Conservation (phyloP, 2,113 vertebrate genomes). For the Sander lucioperca region DNA sequence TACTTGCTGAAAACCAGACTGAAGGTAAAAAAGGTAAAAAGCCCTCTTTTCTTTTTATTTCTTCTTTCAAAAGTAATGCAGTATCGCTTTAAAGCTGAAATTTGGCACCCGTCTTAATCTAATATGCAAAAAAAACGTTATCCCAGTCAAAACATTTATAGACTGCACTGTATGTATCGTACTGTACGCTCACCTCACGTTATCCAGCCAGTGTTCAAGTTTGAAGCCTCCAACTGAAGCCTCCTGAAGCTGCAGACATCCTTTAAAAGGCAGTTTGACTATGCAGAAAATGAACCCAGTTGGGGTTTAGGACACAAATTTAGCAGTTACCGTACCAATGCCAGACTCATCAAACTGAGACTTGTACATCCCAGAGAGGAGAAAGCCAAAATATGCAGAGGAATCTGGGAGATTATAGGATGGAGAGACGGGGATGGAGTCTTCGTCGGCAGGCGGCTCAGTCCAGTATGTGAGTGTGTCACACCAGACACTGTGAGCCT, state of each 20-base stretch:
- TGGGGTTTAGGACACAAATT: conserved; percentile 43
- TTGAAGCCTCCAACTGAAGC: conserved; percentile 30
- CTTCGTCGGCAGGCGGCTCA: background rate
- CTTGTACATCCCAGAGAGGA: conserved; percentile 32
- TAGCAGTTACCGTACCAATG: conserved; percentile 31
- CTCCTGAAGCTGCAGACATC: conserved; percentile 36
- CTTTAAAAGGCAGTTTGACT: conserved; percentile 58
- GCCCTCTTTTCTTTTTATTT: background rate
- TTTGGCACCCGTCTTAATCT: background rate
- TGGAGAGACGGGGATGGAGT: conserved; percentile 29
- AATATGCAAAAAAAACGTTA: background rate
- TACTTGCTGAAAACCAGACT: conserved; percentile 19
- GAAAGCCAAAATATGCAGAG: conserved; percentile 37
- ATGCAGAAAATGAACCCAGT: conserved; percentile 39
- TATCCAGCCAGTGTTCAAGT: conserved; percentile 13
- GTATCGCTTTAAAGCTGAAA: background rate
- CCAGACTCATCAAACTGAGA: conserved; percentile 70
- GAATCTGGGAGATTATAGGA: conserved; percentile 50
- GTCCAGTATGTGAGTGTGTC: conserved; percentile 28
- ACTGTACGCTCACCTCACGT: conserved; percentile 7
- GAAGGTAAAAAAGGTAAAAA: background rate
- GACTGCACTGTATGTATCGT: conserved; percentile 19
- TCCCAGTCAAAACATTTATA: conserved; percentile 15
- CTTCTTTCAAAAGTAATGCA: background rate
- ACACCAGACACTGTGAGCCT: conserved; percentile 16